A percentile compares a stretch with the other conserved stretches of the same genome.
Evolutionary conservation across 1,140 invertebrate genomes (phyloP).

Genomic region (Trachelipus rathkii): DNA sequence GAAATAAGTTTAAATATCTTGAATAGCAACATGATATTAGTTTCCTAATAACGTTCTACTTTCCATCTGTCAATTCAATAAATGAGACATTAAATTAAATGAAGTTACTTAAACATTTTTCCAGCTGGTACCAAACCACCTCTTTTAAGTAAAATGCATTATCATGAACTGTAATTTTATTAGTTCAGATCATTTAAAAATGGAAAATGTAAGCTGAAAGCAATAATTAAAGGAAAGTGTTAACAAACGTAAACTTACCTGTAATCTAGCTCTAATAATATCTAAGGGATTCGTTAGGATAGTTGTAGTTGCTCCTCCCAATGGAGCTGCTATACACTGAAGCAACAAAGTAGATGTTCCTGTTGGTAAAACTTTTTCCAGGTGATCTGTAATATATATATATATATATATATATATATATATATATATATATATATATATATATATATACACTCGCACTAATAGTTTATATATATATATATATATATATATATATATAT

Average conservation of each 20-base stretch:
- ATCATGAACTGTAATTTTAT: no score
- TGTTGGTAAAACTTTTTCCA: slow-evolving; percentile 23
- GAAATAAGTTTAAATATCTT: no score
- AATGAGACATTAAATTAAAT: no score
- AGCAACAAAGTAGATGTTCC: slow-evolving; percentile 60
- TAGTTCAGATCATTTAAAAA: no score
- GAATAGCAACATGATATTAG: no score
- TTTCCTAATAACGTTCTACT: no score
- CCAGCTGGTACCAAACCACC: no score
- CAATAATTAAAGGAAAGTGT: background rate
- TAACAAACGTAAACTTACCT: slow-evolving; percentile 56
- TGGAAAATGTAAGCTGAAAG: background rate
- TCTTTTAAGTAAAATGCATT: no score
- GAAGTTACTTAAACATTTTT: no score
- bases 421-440: slow-evolving; percentile 7
- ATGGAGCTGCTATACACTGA: slow-evolving; percentile 80
- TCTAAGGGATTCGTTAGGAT: slow-evolving; percentile 93
- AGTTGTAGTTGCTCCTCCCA: slow-evolving; percentile 86
- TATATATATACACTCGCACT: no score
- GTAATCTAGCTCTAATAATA: slow-evolving; percentile 81
- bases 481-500: slow-evolving; percentile 16
- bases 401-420: slow-evolving; percentile 5
- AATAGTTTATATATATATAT: no score
- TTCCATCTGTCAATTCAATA: no score
- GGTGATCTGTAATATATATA: background rate